Evolutionary conservation across 2,113 vertebrate genomes (phyloP).

Genomic region (Cavia aperea): DNA sequence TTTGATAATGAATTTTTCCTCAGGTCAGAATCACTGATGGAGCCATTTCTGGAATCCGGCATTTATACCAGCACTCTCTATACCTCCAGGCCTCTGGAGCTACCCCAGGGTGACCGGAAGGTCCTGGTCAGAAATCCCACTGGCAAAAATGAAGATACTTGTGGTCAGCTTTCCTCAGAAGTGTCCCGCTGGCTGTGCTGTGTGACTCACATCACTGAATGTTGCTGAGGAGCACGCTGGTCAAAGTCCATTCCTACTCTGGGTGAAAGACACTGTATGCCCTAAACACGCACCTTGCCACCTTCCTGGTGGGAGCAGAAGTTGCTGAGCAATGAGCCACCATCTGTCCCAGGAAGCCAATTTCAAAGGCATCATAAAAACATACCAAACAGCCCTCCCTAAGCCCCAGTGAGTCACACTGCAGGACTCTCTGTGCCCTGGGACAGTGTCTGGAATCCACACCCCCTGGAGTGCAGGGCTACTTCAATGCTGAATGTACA

Average conservation of each 20-base stretch:
- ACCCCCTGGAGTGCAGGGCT: background rate
- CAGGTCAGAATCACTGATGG: background rate
- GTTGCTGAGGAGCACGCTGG: background rate
- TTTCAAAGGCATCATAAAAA: conserved; percentile 40
- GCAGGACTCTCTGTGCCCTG: background rate
- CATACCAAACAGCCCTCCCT: background rate
- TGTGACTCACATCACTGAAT: background rate
- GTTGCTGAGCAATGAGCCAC: background rate
- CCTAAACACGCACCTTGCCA: background rate
- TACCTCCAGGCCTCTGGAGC: background rate
- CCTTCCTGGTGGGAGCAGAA: background rate
- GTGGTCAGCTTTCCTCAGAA: background rate
- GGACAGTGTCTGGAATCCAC: background rate
- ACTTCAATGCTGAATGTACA: background rate
- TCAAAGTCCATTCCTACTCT: background rate
- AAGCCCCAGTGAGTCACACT: background rate
- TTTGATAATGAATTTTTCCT: background rate
- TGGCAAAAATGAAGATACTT: background rate
- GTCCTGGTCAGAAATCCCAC: background rate
- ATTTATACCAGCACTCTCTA: background rate
- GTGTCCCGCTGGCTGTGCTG: background rate
- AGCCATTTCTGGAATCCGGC: background rate
- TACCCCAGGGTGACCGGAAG: background rate
- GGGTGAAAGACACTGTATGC: background rate
- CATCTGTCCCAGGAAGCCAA: background rate